A percentile compares a stretch with the other conserved stretches of the same genome.
These are phyloP conservation scores for Heteromyza rotundicornis DNA, from an alignment of 2,888 invertebrate species.

Conservation along the genomic window DNA sequence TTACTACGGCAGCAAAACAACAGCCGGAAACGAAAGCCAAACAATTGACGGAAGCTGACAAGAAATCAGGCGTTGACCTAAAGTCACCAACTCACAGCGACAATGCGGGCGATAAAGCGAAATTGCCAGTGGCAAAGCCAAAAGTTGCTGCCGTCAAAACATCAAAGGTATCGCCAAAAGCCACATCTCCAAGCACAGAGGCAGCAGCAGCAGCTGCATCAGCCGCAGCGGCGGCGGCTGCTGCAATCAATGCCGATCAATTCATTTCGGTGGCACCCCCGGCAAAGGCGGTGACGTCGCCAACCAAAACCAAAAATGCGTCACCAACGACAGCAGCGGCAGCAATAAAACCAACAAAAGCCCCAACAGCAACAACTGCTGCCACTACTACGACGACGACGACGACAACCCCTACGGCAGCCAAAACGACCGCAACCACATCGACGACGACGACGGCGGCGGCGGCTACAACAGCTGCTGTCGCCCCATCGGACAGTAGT, in stretches of 20 bases:
- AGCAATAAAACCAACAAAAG: slow-evolving; percentile 1
- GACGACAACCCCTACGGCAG: slow-evolving; percentile 19
- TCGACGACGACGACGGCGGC: slow-evolving; percentile 27
- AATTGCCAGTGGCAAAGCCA: slow-evolving; percentile 21
- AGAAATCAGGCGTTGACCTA: slow-evolving; percentile 18
- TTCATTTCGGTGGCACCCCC: slow-evolving; percentile 53
- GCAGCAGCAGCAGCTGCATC: slow-evolving; percentile 33
- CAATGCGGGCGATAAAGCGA: slow-evolving; percentile 17
- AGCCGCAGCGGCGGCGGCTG: slow-evolving; percentile 41
- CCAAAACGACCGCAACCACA: slow-evolving; percentile 17
- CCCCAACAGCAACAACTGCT: slow-evolving; percentile 7
- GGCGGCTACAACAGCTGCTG: slow-evolving; percentile 23
- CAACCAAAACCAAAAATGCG: slow-evolving; percentile 39
- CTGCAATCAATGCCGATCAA: slow-evolving; percentile 55
- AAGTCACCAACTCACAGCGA: neutral
- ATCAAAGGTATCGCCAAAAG: slow-evolving; percentile 18
- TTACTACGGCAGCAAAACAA: neutral
- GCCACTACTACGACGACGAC: slow-evolving; percentile 29
- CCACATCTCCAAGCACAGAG: too few species aligned
- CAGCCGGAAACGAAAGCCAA: slow-evolving; percentile 26
- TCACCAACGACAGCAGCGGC: slow-evolving; percentile 34
- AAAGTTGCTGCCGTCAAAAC: slow-evolving; percentile 21
- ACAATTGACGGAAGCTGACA: slow-evolving; percentile 24
- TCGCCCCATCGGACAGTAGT: slow-evolving; percentile 19
- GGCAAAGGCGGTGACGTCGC: slow-evolving; percentile 41